These are phyloP conservation scores for Caligus rogercresseyi DNA, from an alignment of 1,140 invertebrate species.

Conservation along the genomic window DNA sequence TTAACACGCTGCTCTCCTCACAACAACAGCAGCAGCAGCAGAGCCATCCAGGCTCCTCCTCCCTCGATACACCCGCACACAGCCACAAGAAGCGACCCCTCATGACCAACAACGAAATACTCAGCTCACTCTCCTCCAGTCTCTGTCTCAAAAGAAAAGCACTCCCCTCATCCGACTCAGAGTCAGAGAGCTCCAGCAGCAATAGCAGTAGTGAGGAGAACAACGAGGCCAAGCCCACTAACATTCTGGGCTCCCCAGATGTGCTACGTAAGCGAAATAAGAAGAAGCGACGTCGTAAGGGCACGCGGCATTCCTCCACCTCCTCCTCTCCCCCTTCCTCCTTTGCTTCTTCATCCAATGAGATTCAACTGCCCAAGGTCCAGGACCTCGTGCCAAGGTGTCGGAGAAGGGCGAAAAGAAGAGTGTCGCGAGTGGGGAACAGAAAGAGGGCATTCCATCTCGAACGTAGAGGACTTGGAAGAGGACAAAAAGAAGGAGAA, in stretches of 20 bases:
- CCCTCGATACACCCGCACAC: not conserved
- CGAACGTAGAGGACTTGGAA: not conserved
- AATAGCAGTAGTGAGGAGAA: not conserved
- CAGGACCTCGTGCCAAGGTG: not conserved
- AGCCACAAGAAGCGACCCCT: not conserved
- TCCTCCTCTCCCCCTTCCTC: not conserved
- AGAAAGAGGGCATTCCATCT: not conserved
- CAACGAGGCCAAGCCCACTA: not conserved
- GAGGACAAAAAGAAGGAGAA: not conserved
- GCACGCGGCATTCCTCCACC: not conserved
- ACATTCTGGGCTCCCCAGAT: not conserved
- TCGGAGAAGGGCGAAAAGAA: no score
- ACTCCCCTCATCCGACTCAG: not conserved
- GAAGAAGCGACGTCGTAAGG: not conserved
- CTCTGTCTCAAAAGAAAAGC: not conserved
- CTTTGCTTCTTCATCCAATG: not conserved
- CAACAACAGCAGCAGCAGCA: slow-evolving; percentile 5
- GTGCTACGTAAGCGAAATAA: no score
- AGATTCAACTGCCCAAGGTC: not conserved
- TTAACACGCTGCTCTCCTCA: not conserved
- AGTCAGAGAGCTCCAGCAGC: not conserved
- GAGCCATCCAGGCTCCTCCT: not conserved
- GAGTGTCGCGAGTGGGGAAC: no score
- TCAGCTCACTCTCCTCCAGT: not conserved
- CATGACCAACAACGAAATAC: not conserved